Conservation (phyloP, 2,888 invertebrate species). For the Dichetophora obliterata region DNA sequence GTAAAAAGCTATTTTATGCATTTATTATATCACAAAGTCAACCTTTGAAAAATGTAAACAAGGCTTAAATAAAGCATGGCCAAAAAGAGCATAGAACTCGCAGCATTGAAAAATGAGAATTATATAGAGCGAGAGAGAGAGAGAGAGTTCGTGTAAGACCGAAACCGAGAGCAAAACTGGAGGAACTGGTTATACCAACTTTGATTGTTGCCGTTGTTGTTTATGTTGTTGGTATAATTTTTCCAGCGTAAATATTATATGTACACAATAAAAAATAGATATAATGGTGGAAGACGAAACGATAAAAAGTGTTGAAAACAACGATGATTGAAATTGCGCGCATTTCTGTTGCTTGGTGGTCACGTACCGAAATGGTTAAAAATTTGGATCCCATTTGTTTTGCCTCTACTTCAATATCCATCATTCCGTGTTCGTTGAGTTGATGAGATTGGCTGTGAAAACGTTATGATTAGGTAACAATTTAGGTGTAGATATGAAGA, state of each 20-base stretch:
- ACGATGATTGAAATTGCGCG: slow-evolving; percentile 59
- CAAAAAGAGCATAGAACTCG: slow-evolving; percentile 58
- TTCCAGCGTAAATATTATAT: slow-evolving; percentile 51
- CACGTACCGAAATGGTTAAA: slow-evolving; percentile 57
- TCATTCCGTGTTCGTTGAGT: not conserved
- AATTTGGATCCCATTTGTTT: slow-evolving; percentile 46
- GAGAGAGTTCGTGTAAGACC: not conserved
- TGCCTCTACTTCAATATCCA: slow-evolving; percentile 25
- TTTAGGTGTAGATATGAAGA: not conserved
- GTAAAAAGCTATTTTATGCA: slow-evolving; percentile 22
- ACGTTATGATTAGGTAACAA: slow-evolving; percentile 12
- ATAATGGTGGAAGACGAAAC: not conserved
- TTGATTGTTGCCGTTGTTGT: not conserved
- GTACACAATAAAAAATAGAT: slow-evolving; percentile 41
- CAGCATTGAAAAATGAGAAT: not conserved
- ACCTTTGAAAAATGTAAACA: slow-evolving; percentile 32
- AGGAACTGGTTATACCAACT: slow-evolving; percentile 34
- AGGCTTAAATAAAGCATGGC: slow-evolving; percentile 22
- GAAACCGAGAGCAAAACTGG: slow-evolving; percentile 46
- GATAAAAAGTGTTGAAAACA: slow-evolving; percentile 53
- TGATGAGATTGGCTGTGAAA: not conserved
- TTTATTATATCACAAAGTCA: slow-evolving; percentile 24
- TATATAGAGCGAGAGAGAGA: not conserved
- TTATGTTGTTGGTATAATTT: slow-evolving; percentile 7
- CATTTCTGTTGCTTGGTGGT: slow-evolving; percentile 56